These are phyloP conservation scores for Percina caprodes DNA, from an alignment of 2,113 vertebrate species.

Conservation along the genomic window DNA sequence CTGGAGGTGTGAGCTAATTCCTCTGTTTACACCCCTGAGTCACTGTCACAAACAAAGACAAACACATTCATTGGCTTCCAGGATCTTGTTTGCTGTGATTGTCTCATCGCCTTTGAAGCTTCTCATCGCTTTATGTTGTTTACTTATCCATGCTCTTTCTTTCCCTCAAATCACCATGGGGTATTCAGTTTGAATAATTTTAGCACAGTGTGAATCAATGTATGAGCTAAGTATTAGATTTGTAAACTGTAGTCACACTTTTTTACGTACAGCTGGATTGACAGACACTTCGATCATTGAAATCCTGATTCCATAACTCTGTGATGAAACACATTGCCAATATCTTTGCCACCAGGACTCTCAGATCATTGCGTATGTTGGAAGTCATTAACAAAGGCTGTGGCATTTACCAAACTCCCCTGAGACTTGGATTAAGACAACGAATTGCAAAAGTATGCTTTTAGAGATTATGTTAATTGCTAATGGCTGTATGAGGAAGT, in stretches of 20 bases:
- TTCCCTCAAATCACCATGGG: conserved; percentile 77
- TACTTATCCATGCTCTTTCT: conserved; percentile 81
- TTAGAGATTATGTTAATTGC: conserved; percentile 82
- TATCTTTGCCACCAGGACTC: conserved; percentile 21
- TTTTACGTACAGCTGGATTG: conserved; percentile 24
- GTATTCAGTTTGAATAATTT: conserved; percentile 77
- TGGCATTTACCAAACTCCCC: conserved; percentile 67
- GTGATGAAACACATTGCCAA: conserved; percentile 21
- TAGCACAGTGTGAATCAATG: conserved; percentile 76
- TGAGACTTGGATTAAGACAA: conserved; percentile 67
- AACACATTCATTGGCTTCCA: conserved; percentile 78
- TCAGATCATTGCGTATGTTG: conserved; percentile 19
- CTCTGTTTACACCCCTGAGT: conserved; percentile 83
- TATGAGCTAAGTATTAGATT: conserved; percentile 67
- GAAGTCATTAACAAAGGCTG: conserved; percentile 59
- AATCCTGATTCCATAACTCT: conserved; percentile 31
- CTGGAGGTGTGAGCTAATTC: conserved; percentile 83
- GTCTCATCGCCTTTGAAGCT: conserved; percentile 83
- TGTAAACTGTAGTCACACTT: conserved; percentile 61
- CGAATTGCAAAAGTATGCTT: conserved; percentile 68
- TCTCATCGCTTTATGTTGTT: conserved; percentile 81
- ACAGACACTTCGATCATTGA: conserved; percentile 20
- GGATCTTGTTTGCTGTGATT: conserved; percentile 78
- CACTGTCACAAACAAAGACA: conserved; percentile 80
- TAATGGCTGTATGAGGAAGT: conserved; percentile 75